Percentiles rank a stretch among this genome's conserved stretches.
These are phyloP conservation scores for Onychostoma macrolepis DNA, from an alignment of 2,113 vertebrate genomes.

Conservation along the genomic window DNA sequence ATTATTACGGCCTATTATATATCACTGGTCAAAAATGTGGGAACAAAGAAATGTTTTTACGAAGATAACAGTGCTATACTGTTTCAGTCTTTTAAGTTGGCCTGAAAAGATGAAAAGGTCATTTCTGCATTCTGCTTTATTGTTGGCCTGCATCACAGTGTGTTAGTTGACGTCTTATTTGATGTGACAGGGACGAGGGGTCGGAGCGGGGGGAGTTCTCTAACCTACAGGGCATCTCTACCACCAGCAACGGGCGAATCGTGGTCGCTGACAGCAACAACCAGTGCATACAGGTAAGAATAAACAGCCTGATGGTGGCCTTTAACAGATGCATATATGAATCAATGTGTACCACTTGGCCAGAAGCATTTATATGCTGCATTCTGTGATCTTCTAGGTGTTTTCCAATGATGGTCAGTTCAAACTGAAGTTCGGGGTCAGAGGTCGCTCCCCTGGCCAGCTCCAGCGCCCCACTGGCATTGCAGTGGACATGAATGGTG, in stretches of 20 bases:
- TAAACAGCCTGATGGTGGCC: neutral
- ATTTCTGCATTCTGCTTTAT: neutral
- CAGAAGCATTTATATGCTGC: neutral
- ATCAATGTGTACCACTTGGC: neutral
- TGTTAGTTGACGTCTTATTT: neutral
- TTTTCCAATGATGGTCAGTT: conserved; percentile 96
- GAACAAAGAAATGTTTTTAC: neutral
- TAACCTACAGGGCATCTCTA: conserved; percentile 93
- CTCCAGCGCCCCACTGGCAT: conserved; percentile 95
- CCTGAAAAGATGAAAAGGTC: neutral
- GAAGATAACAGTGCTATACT: neutral
- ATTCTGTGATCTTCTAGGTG: conserved; percentile 71
- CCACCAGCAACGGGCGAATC: conserved; percentile 87
- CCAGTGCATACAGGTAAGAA: conserved; percentile 87
- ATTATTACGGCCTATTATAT: too few relatives aligned
- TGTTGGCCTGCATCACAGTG: neutral
- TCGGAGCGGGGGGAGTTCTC: conserved; percentile 95
- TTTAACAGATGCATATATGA: neutral
- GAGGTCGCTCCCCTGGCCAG: conserved; percentile 94
- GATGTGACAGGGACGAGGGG: conserved; percentile 84
- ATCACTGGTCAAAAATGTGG: neutral
- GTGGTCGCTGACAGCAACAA: conserved; percentile 98
- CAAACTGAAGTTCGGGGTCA: conserved; percentile 92
- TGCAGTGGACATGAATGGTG: conserved; percentile 90
- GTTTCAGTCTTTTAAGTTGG: neutral